A percentile compares a stretch with the other conserved stretches of the same genome.
These are phyloP conservation scores for Eclectus roratus DNA, from an alignment of 2,113 vertebrate species.

Conservation along the genomic window DNA sequence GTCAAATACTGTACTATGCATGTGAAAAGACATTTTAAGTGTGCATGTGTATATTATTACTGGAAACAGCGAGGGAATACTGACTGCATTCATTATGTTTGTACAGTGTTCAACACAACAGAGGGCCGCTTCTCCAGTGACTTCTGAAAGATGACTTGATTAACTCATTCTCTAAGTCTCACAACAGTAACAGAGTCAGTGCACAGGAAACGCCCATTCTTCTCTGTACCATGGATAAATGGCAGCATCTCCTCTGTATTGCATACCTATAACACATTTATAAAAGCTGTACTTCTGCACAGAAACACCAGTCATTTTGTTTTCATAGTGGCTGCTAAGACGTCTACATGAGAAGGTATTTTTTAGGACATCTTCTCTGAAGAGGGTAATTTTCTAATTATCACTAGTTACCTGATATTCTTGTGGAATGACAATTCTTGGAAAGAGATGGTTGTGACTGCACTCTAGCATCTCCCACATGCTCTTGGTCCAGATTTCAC, in stretches of 20 bases:
- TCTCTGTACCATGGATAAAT: accelerated
- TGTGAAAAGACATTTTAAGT: neutral
- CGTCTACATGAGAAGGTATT: neutral
- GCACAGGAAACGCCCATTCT: neutral
- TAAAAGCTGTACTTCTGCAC: neutral
- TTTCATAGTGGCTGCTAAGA: neutral
- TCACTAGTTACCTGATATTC: neutral
- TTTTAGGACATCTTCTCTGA: neutral
- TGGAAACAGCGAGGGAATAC: neutral
- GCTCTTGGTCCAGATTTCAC: neutral
- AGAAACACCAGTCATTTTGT: neutral
- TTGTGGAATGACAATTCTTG: neutral
- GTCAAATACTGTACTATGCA: neutral
- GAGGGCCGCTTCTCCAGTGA: neutral
- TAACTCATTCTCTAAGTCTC: neutral
- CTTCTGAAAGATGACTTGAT: neutral
- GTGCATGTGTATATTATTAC: neutral
- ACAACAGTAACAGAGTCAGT: neutral
- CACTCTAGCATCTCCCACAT: neutral
- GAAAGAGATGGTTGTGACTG: neutral
- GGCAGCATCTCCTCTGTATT: neutral
- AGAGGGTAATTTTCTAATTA: neutral
- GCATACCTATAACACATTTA: neutral
- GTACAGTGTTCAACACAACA: neutral
- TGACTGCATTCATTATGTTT: neutral